These are phyloP conservation scores for Adoxophyes honmai DNA, from an alignment of 1,140 invertebrate genomes.

Conservation along the genomic window DNA sequence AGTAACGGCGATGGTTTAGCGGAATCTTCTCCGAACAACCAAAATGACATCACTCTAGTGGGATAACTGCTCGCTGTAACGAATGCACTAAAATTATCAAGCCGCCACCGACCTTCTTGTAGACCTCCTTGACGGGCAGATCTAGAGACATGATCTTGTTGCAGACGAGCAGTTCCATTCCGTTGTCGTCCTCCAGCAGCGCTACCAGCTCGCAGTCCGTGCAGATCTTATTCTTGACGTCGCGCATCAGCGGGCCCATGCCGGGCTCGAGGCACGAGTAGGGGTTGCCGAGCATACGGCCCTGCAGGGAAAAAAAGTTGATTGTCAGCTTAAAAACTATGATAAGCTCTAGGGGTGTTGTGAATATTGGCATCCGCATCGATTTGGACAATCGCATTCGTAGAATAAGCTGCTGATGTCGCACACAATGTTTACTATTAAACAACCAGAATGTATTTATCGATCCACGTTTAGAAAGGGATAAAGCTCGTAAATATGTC, in stretches of 20 bases:
- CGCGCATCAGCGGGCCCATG: conserved; percentile 97
- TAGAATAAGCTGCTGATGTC: too few relatives aligned
- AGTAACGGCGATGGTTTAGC: too few relatives aligned
- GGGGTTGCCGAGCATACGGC: conserved; percentile 98
- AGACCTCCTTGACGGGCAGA: conserved; percentile 95
- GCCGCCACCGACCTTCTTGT: conserved; percentile 80
- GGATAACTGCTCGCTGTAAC: too few relatives aligned
- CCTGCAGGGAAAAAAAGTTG: conserved; percentile 74
- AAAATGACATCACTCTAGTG: too few relatives aligned
- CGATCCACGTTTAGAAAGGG: too few relatives aligned
- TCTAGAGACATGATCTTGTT: conserved; percentile 99
- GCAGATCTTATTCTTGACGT: conserved; percentile 99
- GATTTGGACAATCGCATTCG: too few relatives aligned
- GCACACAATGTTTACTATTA: too few relatives aligned
- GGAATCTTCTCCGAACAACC: too few relatives aligned
- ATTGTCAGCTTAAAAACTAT: neutral
- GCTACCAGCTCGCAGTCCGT: conserved; percentile 98
- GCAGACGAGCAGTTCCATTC: conserved; percentile 98
- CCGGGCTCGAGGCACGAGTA: conserved; percentile 96
- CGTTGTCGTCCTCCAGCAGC: conserved; percentile 97
- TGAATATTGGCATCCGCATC: too few relatives aligned
- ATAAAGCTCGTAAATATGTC: too few relatives aligned
- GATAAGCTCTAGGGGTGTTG: neutral
- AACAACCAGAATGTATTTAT: too few relatives aligned
- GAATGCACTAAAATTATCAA: neutral